Conservation (phyloP, 2,888 invertebrate species). For the Zygaena filipendulae region DNA sequence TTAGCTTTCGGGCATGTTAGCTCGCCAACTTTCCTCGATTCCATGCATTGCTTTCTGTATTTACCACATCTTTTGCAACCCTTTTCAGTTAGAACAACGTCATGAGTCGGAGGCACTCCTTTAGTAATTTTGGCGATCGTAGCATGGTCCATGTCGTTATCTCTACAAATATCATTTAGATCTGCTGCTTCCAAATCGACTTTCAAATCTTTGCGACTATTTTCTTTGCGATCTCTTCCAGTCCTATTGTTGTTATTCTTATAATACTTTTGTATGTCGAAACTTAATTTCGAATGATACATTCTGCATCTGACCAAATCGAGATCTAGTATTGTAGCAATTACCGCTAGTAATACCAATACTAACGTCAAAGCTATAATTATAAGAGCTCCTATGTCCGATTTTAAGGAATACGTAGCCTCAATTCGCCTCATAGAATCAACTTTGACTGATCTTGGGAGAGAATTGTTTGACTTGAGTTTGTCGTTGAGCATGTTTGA, state of each 20-base stretch:
- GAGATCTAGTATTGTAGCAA: constrained; percentile 56
- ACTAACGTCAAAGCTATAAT: constrained; percentile 32
- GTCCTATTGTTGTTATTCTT: constrained; percentile 18
- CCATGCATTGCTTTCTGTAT: constrained; percentile 45
- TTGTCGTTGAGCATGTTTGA: constrained; percentile 54
- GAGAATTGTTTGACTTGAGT: constrained; percentile 37
- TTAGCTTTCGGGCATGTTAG: constrained; percentile 38
- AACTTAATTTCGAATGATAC: constrained; percentile 33
- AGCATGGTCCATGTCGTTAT: constrained; percentile 18
- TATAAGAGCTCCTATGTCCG: constrained; percentile 36
- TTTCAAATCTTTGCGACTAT: constrained; percentile 20
- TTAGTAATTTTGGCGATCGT: not conserved
- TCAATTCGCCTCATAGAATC: constrained; percentile 32
- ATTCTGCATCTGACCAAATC: constrained; percentile 34
- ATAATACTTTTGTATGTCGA: constrained; percentile 44
- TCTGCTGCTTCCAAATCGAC: constrained; percentile 26
- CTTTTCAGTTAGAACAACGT: constrained; percentile 43
- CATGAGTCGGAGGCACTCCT: constrained; percentile 35
- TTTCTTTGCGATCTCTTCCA: constrained; percentile 22
- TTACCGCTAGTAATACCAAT: constrained; percentile 31
- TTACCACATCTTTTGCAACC: constrained; percentile 51
- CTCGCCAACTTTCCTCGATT: constrained; percentile 24
- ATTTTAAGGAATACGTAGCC: constrained; percentile 27
- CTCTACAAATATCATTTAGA: constrained; percentile 30
- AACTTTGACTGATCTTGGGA: constrained; percentile 38